phyloP scores from a whole-genome alignment of 2,797 vertebrate species.

The Periparus ater region DNA sequence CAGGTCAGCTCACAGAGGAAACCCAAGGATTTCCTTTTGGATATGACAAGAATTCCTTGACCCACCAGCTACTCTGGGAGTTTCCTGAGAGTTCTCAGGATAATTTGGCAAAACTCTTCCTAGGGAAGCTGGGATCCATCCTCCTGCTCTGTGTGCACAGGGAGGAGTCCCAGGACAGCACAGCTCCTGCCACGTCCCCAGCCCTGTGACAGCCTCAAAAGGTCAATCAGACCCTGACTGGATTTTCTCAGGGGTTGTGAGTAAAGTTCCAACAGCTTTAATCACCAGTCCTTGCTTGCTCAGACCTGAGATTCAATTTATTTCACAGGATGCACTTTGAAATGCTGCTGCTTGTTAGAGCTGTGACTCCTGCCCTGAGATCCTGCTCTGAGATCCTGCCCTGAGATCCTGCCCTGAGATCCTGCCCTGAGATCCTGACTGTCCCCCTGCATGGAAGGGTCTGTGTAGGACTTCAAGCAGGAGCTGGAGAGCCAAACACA shows the following conservation, averaged over 20 bases:
- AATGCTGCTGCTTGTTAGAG: rapidly evolving
- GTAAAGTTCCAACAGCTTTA: background rate
- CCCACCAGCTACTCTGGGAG: background rate
- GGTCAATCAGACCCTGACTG: rapidly evolving
- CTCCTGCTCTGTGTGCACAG: background rate
- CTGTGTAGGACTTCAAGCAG: background rate
- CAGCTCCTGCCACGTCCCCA: background rate
- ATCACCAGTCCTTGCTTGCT: background rate
- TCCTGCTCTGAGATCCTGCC: too few relatives aligned
- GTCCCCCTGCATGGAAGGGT: rapidly evolving
- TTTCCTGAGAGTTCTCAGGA: rapidly evolving
- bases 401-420: too few relatives aligned
- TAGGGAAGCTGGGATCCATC: background rate
- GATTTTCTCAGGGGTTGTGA: background rate
- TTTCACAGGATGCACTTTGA: background rate
- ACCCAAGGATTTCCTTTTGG: background rate
- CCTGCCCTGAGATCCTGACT: background rate
- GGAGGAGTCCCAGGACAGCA: background rate
- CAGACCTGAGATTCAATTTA: background rate
- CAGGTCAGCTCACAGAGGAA: background rate
- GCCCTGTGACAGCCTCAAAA: background rate
- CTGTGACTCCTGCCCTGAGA: background rate
- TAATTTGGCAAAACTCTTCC: rapidly evolving
- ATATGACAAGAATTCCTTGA: background rate
- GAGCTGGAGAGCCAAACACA: background rate